Percentiles rank a stretch among this genome's conserved stretches.
phyloP scores from a whole-genome alignment of 2,888 invertebrate species.

The Lepidochitona cinerea region DNA sequence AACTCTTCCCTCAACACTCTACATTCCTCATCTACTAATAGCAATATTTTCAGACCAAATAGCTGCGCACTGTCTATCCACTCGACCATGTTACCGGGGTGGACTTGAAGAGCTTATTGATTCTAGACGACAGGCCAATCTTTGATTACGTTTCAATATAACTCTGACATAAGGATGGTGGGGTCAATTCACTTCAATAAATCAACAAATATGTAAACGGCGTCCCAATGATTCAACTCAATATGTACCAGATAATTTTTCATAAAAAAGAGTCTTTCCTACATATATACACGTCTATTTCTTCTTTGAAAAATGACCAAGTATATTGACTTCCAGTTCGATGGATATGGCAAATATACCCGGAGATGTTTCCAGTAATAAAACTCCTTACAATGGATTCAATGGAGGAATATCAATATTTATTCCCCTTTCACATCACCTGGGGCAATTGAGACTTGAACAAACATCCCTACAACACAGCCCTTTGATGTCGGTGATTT shows the following conservation, averaged over 20 bases:
- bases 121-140: background rate
- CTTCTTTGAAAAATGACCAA: too few species aligned
- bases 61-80: background rate
- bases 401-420: background rate
- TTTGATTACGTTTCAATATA: background rate
- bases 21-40: constrained; percentile 1
- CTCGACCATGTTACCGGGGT: background rate
- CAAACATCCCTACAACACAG: background rate
- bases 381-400: too few species aligned
- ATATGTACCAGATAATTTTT: too few species aligned
- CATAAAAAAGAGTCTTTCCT: too few species aligned
- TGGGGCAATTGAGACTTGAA: background rate
- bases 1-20: background rate
- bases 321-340: too few species aligned
- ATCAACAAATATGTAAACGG: too few species aligned
- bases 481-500: constrained; percentile 4
- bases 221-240: too few species aligned
- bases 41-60: constrained; percentile 8
- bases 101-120: too few species aligned
- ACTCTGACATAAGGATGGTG: background rate
- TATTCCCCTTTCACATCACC: background rate
- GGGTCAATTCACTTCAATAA: too few species aligned
- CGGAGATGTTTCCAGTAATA: too few species aligned
- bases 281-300: too few species aligned
- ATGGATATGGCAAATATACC: too few species aligned